These are phyloP conservation scores for Yponomeuta sedellus DNA, from an alignment of 2,888 invertebrate species.

Conservation along the genomic window DNA sequence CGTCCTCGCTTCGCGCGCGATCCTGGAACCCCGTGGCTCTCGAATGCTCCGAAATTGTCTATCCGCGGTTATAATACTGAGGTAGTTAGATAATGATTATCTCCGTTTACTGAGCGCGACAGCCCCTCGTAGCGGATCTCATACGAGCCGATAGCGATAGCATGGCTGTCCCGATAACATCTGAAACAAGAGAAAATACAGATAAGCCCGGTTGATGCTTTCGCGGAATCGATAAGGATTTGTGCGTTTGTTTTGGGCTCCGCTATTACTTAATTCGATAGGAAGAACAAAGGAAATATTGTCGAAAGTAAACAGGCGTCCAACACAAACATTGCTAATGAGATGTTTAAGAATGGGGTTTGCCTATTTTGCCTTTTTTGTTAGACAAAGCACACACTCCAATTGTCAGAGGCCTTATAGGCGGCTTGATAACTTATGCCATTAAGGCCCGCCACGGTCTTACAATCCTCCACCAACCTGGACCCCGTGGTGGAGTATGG, in stretches of 20 bases:
- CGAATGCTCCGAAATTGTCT: neutral
- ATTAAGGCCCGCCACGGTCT: no score
- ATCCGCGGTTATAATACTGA: constrained; percentile 18
- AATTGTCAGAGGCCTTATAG: no score
- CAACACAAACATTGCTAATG: no score
- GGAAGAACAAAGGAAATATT: no score
- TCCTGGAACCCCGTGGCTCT: neutral
- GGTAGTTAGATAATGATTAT: constrained; percentile 20
- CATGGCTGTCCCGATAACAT: constrained; percentile 62
- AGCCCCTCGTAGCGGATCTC: constrained; percentile 35
- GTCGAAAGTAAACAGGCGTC: no score
- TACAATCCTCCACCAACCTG: no score
- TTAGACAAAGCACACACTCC: no score
- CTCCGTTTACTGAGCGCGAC: neutral
- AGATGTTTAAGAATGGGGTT: no score
- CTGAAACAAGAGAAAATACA: constrained; percentile 36
- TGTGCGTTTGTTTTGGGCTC: neutral
- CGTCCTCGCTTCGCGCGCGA: constrained; percentile 26
- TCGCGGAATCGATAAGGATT: constrained; percentile 2
- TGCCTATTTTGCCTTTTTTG: no score
- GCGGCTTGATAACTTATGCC: no score
- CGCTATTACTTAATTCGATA: neutral
- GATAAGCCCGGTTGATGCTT: neutral
- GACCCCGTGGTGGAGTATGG: no score
- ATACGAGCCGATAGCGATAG: constrained; percentile 51